Evolutionary conservation across 2,888 invertebrate genomes (phyloP), one percentile per base, ranked within the genome.

Genomic region (Trichacis sp.): DNA sequence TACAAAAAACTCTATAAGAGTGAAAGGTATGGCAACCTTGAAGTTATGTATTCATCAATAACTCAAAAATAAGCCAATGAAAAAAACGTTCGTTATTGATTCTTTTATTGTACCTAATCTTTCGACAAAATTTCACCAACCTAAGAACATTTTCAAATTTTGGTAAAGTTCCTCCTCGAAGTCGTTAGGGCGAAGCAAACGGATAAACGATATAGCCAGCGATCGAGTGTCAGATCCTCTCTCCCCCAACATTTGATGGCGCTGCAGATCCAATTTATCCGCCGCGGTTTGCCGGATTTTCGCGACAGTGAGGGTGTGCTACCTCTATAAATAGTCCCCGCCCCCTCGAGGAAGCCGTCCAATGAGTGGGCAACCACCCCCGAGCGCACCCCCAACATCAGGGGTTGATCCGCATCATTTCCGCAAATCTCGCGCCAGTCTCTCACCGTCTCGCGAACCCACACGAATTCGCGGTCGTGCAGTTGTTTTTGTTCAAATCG

Each of bases 351-450:
- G 52, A 49, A 40, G 46, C 29, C 47, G 56, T 52, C 69, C 69
- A 69, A 69, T 69, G 50, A 50, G 40, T 47, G 50, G 14, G 14
- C 30, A 15, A 33, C 50, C 43, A 47, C 24, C 55, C 64, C 67
- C 70, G 40, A 36, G 46, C 48, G 45, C 36, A 52, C 59, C 65
- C 47, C 33, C 46, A 49, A 47, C 59, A 49, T 56, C 56, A 56
- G 64, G 69, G 69, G 69, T 53, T 56, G 64, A 40, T 69, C 67
- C 59, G 61, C 59, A 56, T 40, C 30, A 42, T 53, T 56, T 46
- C 30, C 48, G 45, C 64, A 43, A 75, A 70, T 73, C 72, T 76
- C 69, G 69, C 68, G 64, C 75, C 73, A 76, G 77, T 77, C 73
- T 69, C 60, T 73, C 73, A 70, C 68, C 73, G 73, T 73, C 74